Base-by-base conservation (phyloP, 2,113 vertebrate species). In the Picathartes gymnocephalus region DNA sequence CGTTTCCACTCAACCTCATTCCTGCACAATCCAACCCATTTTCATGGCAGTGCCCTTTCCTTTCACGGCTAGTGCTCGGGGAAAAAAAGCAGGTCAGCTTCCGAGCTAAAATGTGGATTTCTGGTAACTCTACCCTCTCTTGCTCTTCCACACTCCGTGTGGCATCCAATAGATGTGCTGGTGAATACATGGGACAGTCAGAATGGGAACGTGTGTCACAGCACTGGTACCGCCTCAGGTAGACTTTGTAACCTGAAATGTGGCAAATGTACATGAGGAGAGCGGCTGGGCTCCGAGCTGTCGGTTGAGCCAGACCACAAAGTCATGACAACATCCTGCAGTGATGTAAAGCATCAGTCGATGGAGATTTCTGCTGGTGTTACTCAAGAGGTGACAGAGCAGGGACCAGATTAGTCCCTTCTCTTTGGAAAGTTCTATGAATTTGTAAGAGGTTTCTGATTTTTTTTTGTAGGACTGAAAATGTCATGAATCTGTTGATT, bases 1-100 rank as follows among this genome's bases (percentile, higher is more conserved):
- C 14, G 1, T 96, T 97, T 97, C 96, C 92, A 0, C 68, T 73
- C 71, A 24, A 11, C 44, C 11, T 16, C 2, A 1, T 81, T 70
- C 64, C 61, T 94, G 79, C 45, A 68, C 80, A 42, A 78, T 94
- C 86, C 69, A 93, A 37, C 68, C 66, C 57, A 20, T 88, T 82
- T 87, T 88, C 81, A 91, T 74, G 73, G 70, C 78, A 82, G 10
- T 27, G 18, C 40, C 37, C 20, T 65, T 77, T 53, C 64, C 53
- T 83, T 85, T 91, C 61, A 15, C 3, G 0, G 16, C 0, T 1
- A 64, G n/a, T 0, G 0, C 28, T 58, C 13, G 1, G 53, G 50
- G 8, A 50, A 72, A 42, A 88, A 86, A 76, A 66, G 4, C 39
- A 27, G 72, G 70, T 82, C 87, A 54, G 4, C 27, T 90, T 56